These are phyloP conservation scores for Dallia pectoralis DNA, from an alignment of 2,797 vertebrate genomes.

Conservation along the genomic window DNA sequence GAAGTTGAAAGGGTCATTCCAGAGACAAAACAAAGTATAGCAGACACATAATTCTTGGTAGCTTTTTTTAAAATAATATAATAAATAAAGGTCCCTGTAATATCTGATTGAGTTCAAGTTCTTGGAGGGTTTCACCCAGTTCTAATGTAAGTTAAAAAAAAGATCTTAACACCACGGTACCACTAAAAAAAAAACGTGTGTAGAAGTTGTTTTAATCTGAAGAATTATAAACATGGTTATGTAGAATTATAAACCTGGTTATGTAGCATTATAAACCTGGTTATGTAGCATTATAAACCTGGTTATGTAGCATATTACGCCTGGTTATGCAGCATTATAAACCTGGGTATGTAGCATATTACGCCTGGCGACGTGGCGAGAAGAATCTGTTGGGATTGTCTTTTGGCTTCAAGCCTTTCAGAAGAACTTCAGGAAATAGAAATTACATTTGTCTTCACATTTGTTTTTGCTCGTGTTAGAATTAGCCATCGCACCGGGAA, in stretches of 20 bases:
- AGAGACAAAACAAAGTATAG: background rate
- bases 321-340: background rate
- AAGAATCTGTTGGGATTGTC: too few species aligned
- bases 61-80: background rate
- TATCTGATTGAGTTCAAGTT: background rate
- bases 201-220: background rate
- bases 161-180: background rate
- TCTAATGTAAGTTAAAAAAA: background rate
- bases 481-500: too few species aligned
- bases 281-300: too few species aligned
- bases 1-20: background rate
- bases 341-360: background rate
- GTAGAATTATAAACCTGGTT: too few species aligned
- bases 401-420: background rate
- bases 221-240: too few species aligned
- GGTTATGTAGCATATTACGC: background rate
- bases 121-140: background rate
- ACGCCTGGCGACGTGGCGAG: too few species aligned
- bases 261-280: too few species aligned
- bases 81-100: constrained; percentile 9
- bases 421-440: too few species aligned
- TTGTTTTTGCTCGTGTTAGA: too few species aligned
- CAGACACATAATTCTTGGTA: constrained; percentile 1
- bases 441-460: too few species aligned
- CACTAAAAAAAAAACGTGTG: too few species aligned